Percentiles rank a stretch among this genome's conserved stretches.
phyloP scores from a whole-genome alignment of 2,888 invertebrate species.

The Drosophila prolongata region DNA sequence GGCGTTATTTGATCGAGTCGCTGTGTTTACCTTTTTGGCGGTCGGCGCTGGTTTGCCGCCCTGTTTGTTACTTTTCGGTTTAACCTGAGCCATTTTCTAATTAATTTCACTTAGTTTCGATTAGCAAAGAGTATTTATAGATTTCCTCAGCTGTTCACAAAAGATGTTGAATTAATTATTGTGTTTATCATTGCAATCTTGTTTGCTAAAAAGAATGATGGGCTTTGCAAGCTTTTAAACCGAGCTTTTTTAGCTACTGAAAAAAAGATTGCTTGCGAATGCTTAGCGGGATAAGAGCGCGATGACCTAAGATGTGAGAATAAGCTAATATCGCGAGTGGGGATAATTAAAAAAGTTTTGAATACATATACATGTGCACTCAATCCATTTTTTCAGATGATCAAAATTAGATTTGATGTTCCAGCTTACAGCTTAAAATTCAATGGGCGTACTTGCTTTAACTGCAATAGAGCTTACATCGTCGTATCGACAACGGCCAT shows the following conservation, averaged over 20 bases:
- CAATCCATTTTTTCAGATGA: background rate
- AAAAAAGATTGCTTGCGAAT: conserved; percentile 14
- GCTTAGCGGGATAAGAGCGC: conserved; percentile 32
- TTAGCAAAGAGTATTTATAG: conserved; percentile 46
- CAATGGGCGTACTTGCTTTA: background rate
- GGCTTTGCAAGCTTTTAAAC: conserved; percentile 34
- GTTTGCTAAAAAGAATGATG: conserved; percentile 35
- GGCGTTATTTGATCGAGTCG: background rate
- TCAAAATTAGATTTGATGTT: background rate
- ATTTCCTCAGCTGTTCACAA: conserved; percentile 42
- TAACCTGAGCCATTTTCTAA: conserved; percentile 83
- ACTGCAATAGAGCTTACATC: background rate
- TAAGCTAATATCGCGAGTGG: conserved; percentile 13
- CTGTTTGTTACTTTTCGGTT: conserved; percentile 84
- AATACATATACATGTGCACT: background rate
- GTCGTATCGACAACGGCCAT: too few relatives aligned
- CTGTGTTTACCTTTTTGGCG: conserved; percentile 82
- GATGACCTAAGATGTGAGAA: conserved; percentile 28
- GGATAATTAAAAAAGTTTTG: conserved; percentile 28
- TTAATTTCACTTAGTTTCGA: conserved; percentile 65
- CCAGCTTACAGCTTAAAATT: background rate
- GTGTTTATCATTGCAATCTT: conserved; percentile 12
- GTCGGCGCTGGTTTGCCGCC: conserved; percentile 80
- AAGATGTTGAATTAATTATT: conserved; percentile 10
- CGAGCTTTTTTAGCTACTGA: conserved; percentile 28